Conservation (phyloP, 2,113 vertebrate genomes). For the Fregata magnificens region DNA sequence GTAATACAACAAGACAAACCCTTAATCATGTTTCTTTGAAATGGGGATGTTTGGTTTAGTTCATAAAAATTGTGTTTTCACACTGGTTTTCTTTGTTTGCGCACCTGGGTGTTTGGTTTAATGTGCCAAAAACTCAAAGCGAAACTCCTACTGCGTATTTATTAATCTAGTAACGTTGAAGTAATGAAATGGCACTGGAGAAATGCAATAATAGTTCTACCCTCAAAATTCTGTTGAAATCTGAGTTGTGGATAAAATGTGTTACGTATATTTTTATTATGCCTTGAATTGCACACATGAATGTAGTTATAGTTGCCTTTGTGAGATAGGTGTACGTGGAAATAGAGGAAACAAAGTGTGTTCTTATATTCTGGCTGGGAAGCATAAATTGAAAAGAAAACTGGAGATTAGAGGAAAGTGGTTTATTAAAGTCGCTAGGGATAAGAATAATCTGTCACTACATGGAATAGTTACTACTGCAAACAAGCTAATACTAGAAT, state of each 20-base stretch:
- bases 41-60: not conserved
- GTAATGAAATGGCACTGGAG: not conserved
- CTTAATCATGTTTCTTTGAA: not conserved
- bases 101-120: not conserved
- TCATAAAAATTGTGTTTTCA: not conserved
- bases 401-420: not conserved
- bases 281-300: not conserved
- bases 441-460: not conserved
- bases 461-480: not conserved
- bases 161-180: not conserved
- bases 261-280: not conserved
- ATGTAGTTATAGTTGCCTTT: not conserved
- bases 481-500: not conserved
- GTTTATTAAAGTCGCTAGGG: not conserved
- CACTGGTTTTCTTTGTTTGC: not conserved
- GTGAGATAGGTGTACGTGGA: not conserved
- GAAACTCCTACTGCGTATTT: not conserved
- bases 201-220: not conserved
- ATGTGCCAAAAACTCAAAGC: not conserved
- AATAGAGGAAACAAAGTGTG: not conserved
- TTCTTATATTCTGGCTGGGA: not conserved
- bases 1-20: not conserved
- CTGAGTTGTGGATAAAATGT: not conserved
- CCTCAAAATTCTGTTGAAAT: not conserved
- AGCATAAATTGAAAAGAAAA: not conserved